A percentile compares a stretch with the other conserved stretches of the same genome.
These are phyloP conservation scores for Dipodomys merriami DNA, from an alignment of 2,113 vertebrate genomes.

Conservation along the genomic window DNA sequence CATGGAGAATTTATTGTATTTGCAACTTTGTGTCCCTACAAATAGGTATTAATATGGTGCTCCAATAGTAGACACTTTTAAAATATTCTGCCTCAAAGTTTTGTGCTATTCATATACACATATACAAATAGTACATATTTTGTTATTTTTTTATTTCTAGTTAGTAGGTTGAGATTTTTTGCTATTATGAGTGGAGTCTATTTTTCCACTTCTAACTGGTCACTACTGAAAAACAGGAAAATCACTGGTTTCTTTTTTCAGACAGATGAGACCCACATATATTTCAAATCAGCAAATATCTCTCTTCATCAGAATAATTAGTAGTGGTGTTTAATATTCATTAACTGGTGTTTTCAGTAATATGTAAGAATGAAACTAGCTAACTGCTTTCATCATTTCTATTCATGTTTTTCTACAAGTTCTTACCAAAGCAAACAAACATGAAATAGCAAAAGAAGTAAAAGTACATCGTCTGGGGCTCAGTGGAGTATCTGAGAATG, in stretches of 20 bases:
- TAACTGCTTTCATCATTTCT: neutral
- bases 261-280: neutral
- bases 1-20: constrained; percentile 61
- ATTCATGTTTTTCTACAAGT: neutral
- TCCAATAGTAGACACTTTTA: neutral
- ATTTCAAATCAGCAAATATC: neutral
- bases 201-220: constrained; percentile 44
- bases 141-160: constrained; percentile 40
- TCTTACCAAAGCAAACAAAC: constrained; percentile 24
- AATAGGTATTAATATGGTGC: constrained; percentile 33
- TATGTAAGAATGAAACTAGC: neutral
- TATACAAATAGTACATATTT: neutral
- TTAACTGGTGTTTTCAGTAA: neutral
- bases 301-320: neutral
- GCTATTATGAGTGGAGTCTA: neutral
- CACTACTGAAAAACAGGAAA: constrained; percentile 35
- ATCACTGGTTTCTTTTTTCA: neutral
- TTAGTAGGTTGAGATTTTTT: neutral
- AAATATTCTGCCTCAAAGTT: neutral
- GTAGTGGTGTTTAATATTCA: neutral
- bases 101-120: neutral
- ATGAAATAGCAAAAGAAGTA: neutral
- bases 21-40: constrained; percentile 46
- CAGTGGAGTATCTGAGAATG: accelerated
- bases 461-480: neutral